Evolutionary conservation across 2,113 vertebrate genomes (phyloP), one percentile per base, ranked within the genome.

Genomic region (Notarius quadriscutis): DNA sequence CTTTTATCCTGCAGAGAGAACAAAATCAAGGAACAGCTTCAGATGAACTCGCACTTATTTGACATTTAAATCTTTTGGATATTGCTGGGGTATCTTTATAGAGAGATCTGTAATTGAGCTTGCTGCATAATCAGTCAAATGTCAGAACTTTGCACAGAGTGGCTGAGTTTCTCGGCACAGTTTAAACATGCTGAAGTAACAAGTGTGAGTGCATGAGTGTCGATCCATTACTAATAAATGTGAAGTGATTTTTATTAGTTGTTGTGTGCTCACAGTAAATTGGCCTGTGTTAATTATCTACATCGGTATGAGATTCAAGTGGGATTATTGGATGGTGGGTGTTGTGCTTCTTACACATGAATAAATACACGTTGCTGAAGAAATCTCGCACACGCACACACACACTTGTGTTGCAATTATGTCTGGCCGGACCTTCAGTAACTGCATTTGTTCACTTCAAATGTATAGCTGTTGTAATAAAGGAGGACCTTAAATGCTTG

Each of bases 1-100:
- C 90, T 92, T 95, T 95, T 81, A 95, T 92, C 90, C 95, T 95
- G 86, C 77, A 88, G 84, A 90, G 58, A 48, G 4, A 69, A 90
- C 30, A 89, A 14, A 88, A 84, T 53, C 22, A 87, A 58, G 87
- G 53, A 30, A 20, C 55, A 58, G 48, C 10, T 77, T 55, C 11
- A 30, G 41, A 81, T 34, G 17, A 80, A 34, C 27, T 60, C 18
- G 4, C 55, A 60, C 3, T 34, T 34, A 60, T 22, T 60, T 60
- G 8, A 1, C 74, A n/a, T 77, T 77, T 51, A 41, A 6, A 25
- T 57, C 41, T 8, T 84, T 84, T 84, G 2, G 65, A 72, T 30
- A 57, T 57, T 22, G 17, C 8, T 57, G 4, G 51, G 2, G 22
- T 20, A 41, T 67, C 63, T 30, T 11, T 14, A 48, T 7, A 41